A percentile compares a stretch with the other conserved stretches of the same genome.
phyloP scores from a whole-genome alignment of 2,113 vertebrate genomes.

The Larimichthys polyactis region DNA sequence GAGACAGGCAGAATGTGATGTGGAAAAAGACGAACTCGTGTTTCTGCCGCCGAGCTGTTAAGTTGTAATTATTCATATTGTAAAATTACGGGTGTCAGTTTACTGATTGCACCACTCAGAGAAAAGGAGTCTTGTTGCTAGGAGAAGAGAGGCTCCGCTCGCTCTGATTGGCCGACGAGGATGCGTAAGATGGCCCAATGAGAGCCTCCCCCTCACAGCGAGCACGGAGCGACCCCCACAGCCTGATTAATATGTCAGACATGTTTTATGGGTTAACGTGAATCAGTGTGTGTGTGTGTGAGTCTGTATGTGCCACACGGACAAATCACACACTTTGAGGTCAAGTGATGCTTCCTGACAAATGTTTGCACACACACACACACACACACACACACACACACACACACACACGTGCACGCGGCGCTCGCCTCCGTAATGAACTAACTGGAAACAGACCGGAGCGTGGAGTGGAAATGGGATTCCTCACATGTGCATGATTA shows the following conservation, averaged over 20 bases:
- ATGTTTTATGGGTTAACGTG: constrained; percentile 87
- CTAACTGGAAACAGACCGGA: constrained; percentile 54
- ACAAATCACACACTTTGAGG: constrained; percentile 59
- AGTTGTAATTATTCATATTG: constrained; percentile 89
- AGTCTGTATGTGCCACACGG: constrained; percentile 29
- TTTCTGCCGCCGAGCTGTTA: constrained; percentile 76
- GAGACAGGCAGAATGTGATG: constrained; percentile 55
- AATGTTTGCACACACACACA: constrained; percentile 34
- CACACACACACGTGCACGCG: neutral
- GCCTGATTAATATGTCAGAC: constrained; percentile 90
- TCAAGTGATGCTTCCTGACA: constrained; percentile 52
- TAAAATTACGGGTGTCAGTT: constrained; percentile 92
- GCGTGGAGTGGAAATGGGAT: constrained; percentile 45
- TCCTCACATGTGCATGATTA: constrained; percentile 64
- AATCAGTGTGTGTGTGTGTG: constrained; percentile 65
- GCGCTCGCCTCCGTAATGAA: constrained; percentile 42
- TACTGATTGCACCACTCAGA: constrained; percentile 82
- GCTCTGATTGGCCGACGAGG: constrained; percentile 84
- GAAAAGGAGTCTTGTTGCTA: constrained; percentile 92
- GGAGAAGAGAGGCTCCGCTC: constrained; percentile 87
- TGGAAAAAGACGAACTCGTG: constrained; percentile 58
- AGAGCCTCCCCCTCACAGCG: constrained; percentile 57
- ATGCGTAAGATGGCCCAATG: constrained; percentile 86
- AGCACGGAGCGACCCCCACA: constrained; percentile 77
- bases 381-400: constrained; percentile 1